Base-by-base conservation (phyloP, 2,888 invertebrate genomes). In the Antheraea yamamai region DNA sequence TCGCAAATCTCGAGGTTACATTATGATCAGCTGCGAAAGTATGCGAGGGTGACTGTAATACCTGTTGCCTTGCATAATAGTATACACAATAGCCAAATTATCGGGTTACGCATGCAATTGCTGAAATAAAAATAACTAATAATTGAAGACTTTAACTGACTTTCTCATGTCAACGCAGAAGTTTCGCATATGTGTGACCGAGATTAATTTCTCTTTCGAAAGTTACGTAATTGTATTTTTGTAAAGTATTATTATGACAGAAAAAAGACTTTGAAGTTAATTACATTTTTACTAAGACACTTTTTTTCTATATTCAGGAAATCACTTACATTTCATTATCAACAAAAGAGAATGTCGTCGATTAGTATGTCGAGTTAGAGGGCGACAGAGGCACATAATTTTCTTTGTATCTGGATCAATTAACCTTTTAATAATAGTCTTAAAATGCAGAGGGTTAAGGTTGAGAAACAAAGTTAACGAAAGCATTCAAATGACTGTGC, bases 311-410 rank as follows among this genome's bases (percentile, higher is more conserved):
- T 78, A 75, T 74, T 75, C 76, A 77, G n/a, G 70, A 70, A 77
- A 68, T 83, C 79, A 2, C 77, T 78, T 39, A 35, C 14, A 35
- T 23, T 26, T 39, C 12, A 39, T 39, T 70, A 79, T 80, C 82
- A 85, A 83, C 86, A 93, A 92, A 94, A 93, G 93, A 92, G 92
- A 94, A 93, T 91, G 94, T 93, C 89, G 91, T 91, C 82, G 89
- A 83, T 79, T 80, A 77, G 81, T 84, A 84, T 87, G 84, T 84
- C 86, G 86, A 87, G 85, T 86, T 87, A 88, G 89, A 87, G 83
- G 85, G 86, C 86, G 89, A 90, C 89, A 89, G 88, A 88, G 88
- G 81, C 75, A 75, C 79, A 81, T 84, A 83, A 89, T 83, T 87
- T 87, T 85, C 83, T 85, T 80, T 82, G 81, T 77, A 76, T 77